Percentiles rank a stretch among this genome's conserved stretches.
phyloP scores from a whole-genome alignment of 2,113 vertebrate genomes.

The Phodopus roborovskii region DNA sequence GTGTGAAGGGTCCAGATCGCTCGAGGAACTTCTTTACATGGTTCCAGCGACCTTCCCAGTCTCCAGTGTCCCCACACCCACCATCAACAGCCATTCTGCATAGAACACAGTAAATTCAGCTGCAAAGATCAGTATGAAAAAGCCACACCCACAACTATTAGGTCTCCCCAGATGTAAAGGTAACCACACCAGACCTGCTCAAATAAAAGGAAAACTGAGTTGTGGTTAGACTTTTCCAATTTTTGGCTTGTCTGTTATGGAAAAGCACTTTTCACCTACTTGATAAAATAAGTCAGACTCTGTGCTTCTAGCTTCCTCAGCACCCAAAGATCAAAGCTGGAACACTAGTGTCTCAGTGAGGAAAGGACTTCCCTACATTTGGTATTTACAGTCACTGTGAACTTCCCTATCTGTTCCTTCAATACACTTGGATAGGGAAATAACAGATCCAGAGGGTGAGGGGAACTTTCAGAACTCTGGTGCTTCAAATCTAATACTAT shows the following conservation, averaged over 20 bases:
- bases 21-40: constrained; percentile 98
- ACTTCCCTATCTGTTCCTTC: neutral
- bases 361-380: neutral
- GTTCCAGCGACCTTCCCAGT: constrained; percentile 99
- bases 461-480: neutral
- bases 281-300: constrained; percentile 1
- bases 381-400: neutral
- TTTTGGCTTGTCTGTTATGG: neutral
- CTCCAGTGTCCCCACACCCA: constrained; percentile 91
- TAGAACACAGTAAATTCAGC: constrained; percentile 90
- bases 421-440: neutral
- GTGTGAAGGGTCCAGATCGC: constrained; percentile 97
- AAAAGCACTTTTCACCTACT: neutral
- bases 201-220: constrained; percentile 53
- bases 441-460: neutral
- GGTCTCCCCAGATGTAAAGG: constrained; percentile 67
- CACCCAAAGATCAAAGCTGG: constrained; percentile 34
- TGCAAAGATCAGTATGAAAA: constrained; percentile 85
- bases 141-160: constrained; percentile 75
- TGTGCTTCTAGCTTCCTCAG: constrained; percentile 3
- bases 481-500: constrained; percentile 41
- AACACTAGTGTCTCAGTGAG: neutral
- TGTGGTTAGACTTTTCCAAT: constrained; percentile 13
- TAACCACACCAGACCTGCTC: constrained; percentile 66
- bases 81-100: constrained; percentile 99